Conservation (phyloP, 2,113 vertebrate genomes). For the Acanthisitta chloris region DNA sequence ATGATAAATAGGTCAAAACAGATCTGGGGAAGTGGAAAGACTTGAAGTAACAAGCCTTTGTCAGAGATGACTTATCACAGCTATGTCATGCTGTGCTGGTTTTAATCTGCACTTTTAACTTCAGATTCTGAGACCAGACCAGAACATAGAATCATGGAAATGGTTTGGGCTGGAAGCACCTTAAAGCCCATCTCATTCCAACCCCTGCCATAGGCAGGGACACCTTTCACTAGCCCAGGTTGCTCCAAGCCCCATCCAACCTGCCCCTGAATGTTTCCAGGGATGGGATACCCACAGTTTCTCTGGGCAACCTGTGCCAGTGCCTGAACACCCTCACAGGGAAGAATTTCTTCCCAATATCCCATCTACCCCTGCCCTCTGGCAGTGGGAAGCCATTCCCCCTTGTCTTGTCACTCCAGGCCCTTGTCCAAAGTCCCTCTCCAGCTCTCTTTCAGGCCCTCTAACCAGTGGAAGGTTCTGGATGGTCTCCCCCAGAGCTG, state of each 20-base stretch:
- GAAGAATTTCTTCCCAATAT: neutral
- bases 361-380: neutral
- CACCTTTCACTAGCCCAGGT: rapidly evolving
- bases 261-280: neutral
- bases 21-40: neutral
- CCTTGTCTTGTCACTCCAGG: rapidly evolving
- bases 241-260: rapidly evolving
- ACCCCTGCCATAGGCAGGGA: neutral
- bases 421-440: neutral
- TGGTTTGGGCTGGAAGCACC: rapidly evolving
- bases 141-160: neutral
- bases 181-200: rapidly evolving
- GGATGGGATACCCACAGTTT: neutral
- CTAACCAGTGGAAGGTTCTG: neutral
- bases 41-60: neutral
- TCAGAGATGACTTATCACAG: neutral
- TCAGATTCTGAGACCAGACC: neutral
- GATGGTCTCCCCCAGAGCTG: rapidly evolving
- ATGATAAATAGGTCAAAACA: neutral
- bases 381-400: neutral
- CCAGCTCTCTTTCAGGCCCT: neutral
- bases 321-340: no score
- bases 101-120: neutral
- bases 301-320: neutral
- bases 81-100: no score